phyloP scores from a whole-genome alignment of 2,797 vertebrate genomes.

The Sebastes itinus region DNA sequence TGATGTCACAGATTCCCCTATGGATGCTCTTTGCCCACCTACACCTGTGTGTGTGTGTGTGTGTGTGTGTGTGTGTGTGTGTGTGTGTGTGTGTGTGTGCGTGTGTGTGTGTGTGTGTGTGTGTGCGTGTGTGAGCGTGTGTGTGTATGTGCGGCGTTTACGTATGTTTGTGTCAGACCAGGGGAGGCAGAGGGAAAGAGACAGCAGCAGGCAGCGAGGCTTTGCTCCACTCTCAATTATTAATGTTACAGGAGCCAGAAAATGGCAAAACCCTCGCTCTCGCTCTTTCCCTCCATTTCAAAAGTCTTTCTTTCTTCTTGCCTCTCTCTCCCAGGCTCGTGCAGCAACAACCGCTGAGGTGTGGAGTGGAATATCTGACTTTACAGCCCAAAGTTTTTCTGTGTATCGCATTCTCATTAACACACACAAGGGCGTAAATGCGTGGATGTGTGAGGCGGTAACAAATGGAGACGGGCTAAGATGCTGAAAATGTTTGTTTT shows the following conservation, averaged over 20 bases:
- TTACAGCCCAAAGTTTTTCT: conserved; percentile 20
- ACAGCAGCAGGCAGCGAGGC: conserved; percentile 37
- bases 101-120: not conserved
- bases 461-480: not conserved
- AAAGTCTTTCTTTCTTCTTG: conserved; percentile 1
- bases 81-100: conserved; percentile 7
- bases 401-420: not conserved
- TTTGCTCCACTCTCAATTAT: conserved; percentile 68
- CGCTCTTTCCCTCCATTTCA: conserved; percentile 33
- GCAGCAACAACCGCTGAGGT: not conserved
- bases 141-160: not conserved
- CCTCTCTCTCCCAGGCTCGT: not conserved
- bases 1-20: conserved; percentile 58
- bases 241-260: conserved; percentile 71
- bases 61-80: not conserved
- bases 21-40: conserved; percentile 31
- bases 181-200: conserved; percentile 13
- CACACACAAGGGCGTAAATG: not conserved
- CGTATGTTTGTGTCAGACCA: conserved; percentile 41
- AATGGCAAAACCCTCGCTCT: conserved; percentile 51
- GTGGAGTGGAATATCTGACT: conserved; percentile 27
- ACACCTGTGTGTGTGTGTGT: conserved; percentile 20
- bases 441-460: not conserved
- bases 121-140: not conserved
- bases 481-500: not conserved